Conservation (phyloP, 2,888 invertebrate species). For the Ptychoptera contaminata region DNA sequence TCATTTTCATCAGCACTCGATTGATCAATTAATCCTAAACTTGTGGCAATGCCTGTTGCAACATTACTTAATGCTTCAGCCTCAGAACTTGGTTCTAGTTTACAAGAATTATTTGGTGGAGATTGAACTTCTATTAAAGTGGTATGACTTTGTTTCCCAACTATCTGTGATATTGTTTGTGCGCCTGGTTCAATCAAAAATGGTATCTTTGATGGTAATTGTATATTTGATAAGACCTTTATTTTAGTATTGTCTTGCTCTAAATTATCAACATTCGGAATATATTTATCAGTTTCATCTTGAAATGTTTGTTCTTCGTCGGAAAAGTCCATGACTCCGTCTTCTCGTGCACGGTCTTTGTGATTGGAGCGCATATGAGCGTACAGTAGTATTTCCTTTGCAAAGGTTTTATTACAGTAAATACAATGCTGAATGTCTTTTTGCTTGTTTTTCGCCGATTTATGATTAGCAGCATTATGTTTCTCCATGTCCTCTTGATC, state of each 20-base stretch:
- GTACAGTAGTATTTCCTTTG: conserved; percentile 51
- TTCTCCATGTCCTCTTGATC: conserved; percentile 51
- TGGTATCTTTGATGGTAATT: conserved; percentile 16
- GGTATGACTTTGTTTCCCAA: conserved; percentile 13
- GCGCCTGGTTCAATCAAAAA: conserved; percentile 5
- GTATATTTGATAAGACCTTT: conserved; percentile 33
- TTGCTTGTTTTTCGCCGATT: conserved; percentile 17
- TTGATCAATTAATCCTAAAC: conserved; percentile 36
- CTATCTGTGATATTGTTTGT: conserved; percentile 14
- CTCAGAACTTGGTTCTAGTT: conserved; percentile 31
- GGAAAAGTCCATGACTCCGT: conserved; percentile 44
- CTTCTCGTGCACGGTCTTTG: conserved; percentile 42
- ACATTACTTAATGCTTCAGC: conserved; percentile 39
- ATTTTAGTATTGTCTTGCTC: conserved; percentile 31
- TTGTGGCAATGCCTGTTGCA: conserved; percentile 39
- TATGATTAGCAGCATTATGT: conserved; percentile 43
- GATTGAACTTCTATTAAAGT: neutral
- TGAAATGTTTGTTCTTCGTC: conserved; percentile 28
- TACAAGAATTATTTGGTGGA: neutral
- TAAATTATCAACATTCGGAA: conserved; percentile 18
- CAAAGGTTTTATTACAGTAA: conserved; percentile 60
- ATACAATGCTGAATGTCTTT: conserved; percentile 43
- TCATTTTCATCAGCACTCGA: conserved; percentile 24
- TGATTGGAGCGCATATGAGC: conserved; percentile 52
- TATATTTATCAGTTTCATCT: conserved; percentile 21